Conservation (phyloP, 2,113 vertebrate species). For the Brachionichthys hirsutus region DNA sequence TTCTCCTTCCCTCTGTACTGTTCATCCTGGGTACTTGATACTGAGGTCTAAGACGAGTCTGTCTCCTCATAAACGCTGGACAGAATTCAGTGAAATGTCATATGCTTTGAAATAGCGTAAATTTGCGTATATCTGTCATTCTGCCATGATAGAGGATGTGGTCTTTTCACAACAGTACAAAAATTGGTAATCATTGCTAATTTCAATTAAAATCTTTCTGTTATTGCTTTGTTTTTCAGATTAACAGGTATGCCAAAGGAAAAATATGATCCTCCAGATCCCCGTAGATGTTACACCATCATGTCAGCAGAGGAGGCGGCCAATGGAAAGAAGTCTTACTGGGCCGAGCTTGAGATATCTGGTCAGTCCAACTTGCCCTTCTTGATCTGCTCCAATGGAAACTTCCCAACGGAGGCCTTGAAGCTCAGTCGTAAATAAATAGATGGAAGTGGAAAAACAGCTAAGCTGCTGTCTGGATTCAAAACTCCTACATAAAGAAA, state of each 20-base stretch:
- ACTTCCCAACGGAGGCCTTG: neutral
- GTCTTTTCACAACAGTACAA: too few species aligned
- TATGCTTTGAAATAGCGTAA: too few species aligned
- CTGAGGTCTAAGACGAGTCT: too few species aligned
- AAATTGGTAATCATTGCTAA: neutral
- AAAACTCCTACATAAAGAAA: too few species aligned
- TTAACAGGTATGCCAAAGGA: conserved; percentile 99
- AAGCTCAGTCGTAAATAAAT: neutral
- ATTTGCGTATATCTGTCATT: too few species aligned
- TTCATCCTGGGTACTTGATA: too few species aligned
- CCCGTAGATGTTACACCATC: conserved; percentile 98
- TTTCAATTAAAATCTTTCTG: neutral
- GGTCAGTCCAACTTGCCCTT: conserved; percentile 79
- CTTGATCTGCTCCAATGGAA: neutral
- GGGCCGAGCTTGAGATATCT: conserved; percentile 97
- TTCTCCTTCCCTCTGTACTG: too few species aligned
- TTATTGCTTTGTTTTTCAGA: conserved; percentile 70
- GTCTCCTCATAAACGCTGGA: too few species aligned
- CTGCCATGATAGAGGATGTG: too few species aligned
- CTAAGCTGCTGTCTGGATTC: neutral
- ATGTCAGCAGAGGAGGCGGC: conserved; percentile 98
- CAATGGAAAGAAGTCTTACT: conserved; percentile 96
- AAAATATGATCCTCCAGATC: conserved; percentile 99
- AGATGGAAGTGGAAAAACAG: neutral
- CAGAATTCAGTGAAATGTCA: too few species aligned